phyloP scores from a whole-genome alignment of 2,888 invertebrate species.

The Camptogramma bilineatum region DNA sequence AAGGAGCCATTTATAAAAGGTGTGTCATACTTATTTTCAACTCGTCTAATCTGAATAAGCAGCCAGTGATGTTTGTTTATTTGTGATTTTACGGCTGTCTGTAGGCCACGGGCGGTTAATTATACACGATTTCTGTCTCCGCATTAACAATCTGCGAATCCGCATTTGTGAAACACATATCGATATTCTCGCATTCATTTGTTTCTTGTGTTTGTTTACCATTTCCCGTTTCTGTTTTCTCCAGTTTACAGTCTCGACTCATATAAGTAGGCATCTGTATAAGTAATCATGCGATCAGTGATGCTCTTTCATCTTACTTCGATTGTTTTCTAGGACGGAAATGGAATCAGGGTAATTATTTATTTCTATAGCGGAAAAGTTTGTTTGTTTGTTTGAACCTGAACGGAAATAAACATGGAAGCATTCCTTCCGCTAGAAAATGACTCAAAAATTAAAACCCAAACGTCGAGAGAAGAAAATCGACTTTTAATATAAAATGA shows the following conservation, averaged over 20 bases:
- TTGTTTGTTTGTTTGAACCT: too few species aligned
- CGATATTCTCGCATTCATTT: constrained; percentile 34
- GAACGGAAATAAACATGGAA: too few species aligned
- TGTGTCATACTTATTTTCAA: constrained; percentile 31
- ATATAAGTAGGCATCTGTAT: constrained; percentile 22
- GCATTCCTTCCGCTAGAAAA: too few species aligned
- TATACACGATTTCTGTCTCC: constrained; percentile 55
- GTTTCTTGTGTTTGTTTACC: constrained; percentile 39
- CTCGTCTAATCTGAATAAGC: constrained; percentile 28
- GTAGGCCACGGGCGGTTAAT: constrained; percentile 66
- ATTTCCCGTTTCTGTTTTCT: constrained; percentile 38
- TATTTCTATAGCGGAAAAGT: too few species aligned
- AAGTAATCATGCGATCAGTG: constrained; percentile 4
- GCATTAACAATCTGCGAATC: constrained; percentile 36
- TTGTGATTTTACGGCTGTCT: constrained; percentile 44
- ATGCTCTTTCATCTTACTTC: not conserved
- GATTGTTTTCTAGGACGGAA: constrained; percentile 2
- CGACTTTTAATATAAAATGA: too few species aligned
- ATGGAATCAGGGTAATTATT: not conserved
- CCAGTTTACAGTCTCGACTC: constrained; percentile 22
- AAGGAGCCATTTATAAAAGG: not conserved
- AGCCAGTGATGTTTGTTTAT: constrained; percentile 35
- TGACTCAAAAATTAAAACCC: too few species aligned
- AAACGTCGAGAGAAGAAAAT: too few species aligned
- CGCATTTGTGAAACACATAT: constrained; percentile 37